Evolutionary conservation across 2,888 invertebrate species (phyloP).

Genomic region (Sphaerophoria taeniata): DNA sequence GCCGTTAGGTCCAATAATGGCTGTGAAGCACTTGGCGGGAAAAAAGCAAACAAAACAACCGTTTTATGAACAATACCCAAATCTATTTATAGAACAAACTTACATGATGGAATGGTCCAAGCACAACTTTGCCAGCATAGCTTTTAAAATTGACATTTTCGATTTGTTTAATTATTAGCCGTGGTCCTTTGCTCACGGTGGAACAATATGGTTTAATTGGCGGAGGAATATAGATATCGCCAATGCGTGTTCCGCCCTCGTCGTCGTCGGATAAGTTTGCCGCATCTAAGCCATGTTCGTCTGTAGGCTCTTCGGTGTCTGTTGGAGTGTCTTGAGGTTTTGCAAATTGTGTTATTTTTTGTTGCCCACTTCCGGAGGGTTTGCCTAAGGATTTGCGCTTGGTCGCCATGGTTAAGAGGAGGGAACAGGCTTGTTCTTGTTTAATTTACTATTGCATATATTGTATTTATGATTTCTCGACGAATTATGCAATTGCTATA

Average conservation of each 20-base stretch:
- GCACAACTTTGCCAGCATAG: slow-evolving; percentile 91
- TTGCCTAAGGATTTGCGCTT: slow-evolving; percentile 58
- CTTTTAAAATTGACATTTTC: slow-evolving; percentile 98
- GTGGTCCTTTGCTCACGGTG: slow-evolving; percentile 89
- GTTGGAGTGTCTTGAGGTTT: not conserved
- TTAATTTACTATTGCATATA: slow-evolving; percentile 15
- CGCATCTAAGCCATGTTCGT: slow-evolving; percentile 77
- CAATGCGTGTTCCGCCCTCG: slow-evolving; percentile 89
- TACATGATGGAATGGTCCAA: slow-evolving; percentile 99
- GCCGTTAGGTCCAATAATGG: slow-evolving; percentile 99
- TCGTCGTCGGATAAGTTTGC: slow-evolving; percentile 81
- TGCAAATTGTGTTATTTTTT: slow-evolving; percentile 31
- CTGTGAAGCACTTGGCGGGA: slow-evolving; percentile 92
- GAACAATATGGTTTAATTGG: slow-evolving; percentile 88
- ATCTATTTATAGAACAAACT: slow-evolving; percentile 44
- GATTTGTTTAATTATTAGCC: slow-evolving; percentile 95
- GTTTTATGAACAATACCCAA: too few species aligned
- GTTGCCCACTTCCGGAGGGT: slow-evolving; percentile 27
- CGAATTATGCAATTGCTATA: not conserved
- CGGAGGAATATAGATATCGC: slow-evolving; percentile 93
- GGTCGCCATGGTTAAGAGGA: slow-evolving; percentile 47
- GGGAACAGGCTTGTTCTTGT: not conserved
- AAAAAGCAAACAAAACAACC: slow-evolving; percentile 17
- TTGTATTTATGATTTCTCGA: not conserved
- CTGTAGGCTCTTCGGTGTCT: slow-evolving; percentile 21